Percentiles rank a stretch among this genome's conserved stretches.
Evolutionary conservation across 2,888 invertebrate species (phyloP).

Genomic region (Lasiommata megera): DNA sequence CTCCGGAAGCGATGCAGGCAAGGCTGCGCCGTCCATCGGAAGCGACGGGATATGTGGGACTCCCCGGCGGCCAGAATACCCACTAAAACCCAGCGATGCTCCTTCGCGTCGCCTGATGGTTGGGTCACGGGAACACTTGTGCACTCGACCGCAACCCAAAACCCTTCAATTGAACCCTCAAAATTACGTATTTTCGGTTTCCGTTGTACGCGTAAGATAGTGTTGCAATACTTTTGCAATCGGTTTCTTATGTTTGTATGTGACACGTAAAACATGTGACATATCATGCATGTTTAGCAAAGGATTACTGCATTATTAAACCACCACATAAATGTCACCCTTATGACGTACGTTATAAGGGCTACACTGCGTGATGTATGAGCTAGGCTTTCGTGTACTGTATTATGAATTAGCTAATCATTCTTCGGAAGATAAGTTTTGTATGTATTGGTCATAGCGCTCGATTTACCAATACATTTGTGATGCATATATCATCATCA

Average conservation of each 20-base stretch:
- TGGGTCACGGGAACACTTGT: too few species aligned
- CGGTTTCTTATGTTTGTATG: slow-evolving; percentile 1
- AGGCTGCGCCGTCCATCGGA: too few species aligned
- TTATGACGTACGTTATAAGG: not conserved
- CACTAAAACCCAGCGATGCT: too few species aligned
- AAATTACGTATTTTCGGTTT: not conserved
- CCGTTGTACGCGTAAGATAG: not conserved
- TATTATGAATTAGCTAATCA: not conserved
- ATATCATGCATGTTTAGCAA: not conserved
- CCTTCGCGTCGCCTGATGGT: too few species aligned
- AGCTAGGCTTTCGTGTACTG: not conserved
- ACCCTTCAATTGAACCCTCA: too few species aligned
- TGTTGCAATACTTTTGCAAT: slow-evolving; percentile 3
- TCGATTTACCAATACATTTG: not conserved
- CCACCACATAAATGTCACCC: not conserved
- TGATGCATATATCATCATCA: not conserved
- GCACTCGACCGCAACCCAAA: too few species aligned
- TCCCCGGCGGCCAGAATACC: too few species aligned
- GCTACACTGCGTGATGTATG: not conserved
- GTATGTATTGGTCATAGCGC: not conserved
- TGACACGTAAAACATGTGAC: slow-evolving; percentile 1
- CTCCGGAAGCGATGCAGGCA: too few species aligned
- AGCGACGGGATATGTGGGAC: too few species aligned
- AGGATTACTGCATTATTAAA: not conserved
- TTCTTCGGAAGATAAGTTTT: slow-evolving; percentile 1